Base-by-base conservation (phyloP, 2,888 invertebrate species). In the Trissoscelio sp. region DNA sequence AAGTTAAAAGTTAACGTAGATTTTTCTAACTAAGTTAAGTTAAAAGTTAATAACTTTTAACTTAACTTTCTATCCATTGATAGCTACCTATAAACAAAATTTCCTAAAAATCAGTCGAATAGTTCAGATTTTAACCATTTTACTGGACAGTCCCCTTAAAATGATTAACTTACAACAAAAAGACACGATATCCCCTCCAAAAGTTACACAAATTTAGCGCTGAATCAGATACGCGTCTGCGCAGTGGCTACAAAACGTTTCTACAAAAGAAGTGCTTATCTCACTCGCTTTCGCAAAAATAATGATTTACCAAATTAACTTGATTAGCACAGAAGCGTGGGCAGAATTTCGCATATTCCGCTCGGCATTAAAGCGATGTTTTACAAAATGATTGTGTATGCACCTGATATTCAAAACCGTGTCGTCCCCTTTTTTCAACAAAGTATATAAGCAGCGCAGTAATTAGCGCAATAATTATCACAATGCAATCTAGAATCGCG, bases 401-500 rank as follows among this genome's bases (percentile, higher is more conserved):
- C 79, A 39, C 67, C 69, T 77, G 79, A 77, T 82, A 82, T 82
- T 82, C 79, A 79, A 79, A 82, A 70, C 79, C 82, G 82, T 82
- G 79, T 79, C 82, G 79, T 66, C 72, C 75, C 77, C 62, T 81
- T 44, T 70, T 72, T 72, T 55, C 62, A 31, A 53, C 75, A 31
- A 60, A 69, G 74, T 58, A 64, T n/a, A n/a, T 55, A 79, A 79
- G 62, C 66, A 55, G 14, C 55, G 55, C 72, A 20, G 82, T 79
- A 82, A 79, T 82, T 82, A 82, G 82, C 75, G 77, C 75, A 77
- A 79, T 72, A 82, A 79, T 82, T 74, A 82, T 82, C 82, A 57
- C 79, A 77, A 70, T 77, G 79, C 79, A 66, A 82, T 82, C 82
- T 82, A 42, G 48, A 18, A 57, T 51, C 75, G 69, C 78, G 73